Conservation (phyloP, 92 coral and sea anemone species). For the Porites divaricata region DNA sequence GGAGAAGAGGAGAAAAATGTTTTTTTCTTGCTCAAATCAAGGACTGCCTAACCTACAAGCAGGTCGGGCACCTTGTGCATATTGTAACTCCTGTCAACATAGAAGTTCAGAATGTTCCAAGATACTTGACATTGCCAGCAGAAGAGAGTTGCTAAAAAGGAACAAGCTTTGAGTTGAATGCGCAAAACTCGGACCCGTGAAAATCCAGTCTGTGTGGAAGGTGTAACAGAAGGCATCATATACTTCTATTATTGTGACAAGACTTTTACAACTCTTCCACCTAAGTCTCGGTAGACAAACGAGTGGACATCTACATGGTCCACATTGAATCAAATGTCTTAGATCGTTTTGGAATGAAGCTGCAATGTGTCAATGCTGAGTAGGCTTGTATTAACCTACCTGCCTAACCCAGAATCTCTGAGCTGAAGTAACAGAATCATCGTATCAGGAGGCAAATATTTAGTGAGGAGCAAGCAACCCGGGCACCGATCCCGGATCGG, state of each 20-base stretch:
- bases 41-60: constrained; percentile 20
- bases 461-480: constrained; percentile 59
- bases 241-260: constrained; percentile 60
- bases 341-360: constrained; percentile 36
- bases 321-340: constrained; percentile 5
- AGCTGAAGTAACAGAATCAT: constrained; percentile 34
- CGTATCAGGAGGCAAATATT: constrained; percentile 35
- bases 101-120: constrained; percentile 30
- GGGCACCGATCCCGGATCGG: constrained; percentile 66
- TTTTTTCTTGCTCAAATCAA: constrained; percentile 9
- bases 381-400: constrained; percentile 49
- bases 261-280: constrained; percentile 20
- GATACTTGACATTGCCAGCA: constrained; percentile 29
- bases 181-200: constrained; percentile 38
- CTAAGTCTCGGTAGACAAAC: constrained; percentile 12
- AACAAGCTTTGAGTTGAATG: constrained; percentile 52
- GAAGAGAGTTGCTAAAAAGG: constrained; percentile 34
- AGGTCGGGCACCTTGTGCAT: constrained; percentile 19
- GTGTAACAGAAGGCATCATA: constrained; percentile 59
- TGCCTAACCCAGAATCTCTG: constrained; percentile 55
- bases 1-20: constrained; percentile 47
- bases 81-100: constrained; percentile 26
- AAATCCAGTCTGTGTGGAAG: constrained; percentile 46
- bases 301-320: constrained; percentile 52
- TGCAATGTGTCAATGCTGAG: constrained; percentile 52